These are phyloP conservation scores for Elaphurus davidianus DNA, from an alignment of 2,113 vertebrate genomes.

Conservation along the genomic window DNA sequence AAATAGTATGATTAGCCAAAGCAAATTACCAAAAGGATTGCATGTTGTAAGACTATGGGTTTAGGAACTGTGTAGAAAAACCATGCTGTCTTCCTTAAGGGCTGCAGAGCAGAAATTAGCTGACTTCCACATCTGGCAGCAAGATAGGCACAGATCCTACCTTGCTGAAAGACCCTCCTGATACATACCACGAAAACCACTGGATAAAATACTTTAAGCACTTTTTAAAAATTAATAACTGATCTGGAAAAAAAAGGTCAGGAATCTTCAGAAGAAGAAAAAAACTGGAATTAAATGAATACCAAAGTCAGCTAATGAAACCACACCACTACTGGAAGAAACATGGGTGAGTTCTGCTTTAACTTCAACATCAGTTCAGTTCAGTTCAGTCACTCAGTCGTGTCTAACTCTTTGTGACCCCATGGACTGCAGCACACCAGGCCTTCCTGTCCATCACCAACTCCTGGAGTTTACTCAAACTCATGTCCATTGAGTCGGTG, in stretches of 20 bases:
- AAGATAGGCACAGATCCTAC: neutral
- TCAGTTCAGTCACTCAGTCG: neutral
- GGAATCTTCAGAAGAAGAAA: neutral
- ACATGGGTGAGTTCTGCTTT: neutral
- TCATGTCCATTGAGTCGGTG: neutral
- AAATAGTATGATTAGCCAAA: neutral
- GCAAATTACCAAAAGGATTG: neutral
- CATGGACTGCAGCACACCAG: neutral
- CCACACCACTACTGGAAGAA: neutral
- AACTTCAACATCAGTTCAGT: neutral
- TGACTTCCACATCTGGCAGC: neutral
- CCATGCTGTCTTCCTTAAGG: neutral
- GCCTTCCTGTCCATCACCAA: neutral
- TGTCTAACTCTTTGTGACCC: neutral
- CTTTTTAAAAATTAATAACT: neutral
- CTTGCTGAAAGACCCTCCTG: neutral
- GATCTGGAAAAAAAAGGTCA: neutral
- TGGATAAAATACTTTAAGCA: neutral
- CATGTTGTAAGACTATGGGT: neutral
- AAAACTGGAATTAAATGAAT: neutral
- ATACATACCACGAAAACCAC: neutral
- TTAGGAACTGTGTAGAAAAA: neutral
- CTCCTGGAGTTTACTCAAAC: neutral
- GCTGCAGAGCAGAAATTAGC: neutral
- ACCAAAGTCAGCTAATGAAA: neutral